A percentile compares a stretch with the other conserved stretches of the same genome.
These are phyloP conservation scores for Aurelia sp. DNA, from an alignment of 30 jellyfish, hydroid and myxozoan genomes.

Conservation along the genomic window DNA sequence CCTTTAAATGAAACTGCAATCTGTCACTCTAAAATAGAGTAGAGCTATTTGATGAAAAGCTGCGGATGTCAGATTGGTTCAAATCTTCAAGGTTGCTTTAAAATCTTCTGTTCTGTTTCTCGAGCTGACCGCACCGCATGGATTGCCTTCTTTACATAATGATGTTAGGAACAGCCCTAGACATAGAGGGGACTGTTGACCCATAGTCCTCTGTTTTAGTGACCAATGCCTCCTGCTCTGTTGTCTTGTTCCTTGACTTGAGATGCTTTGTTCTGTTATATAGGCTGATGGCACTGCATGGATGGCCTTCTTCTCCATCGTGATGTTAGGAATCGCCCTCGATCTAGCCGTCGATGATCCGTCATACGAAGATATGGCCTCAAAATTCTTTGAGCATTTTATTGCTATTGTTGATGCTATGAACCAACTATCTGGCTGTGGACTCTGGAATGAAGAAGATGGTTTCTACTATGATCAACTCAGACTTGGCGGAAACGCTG, in stretches of 20 bases:
- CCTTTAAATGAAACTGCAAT: too few species aligned
- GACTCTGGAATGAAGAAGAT: slow-evolving; percentile 95
- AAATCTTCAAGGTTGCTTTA: too few species aligned
- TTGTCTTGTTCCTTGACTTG: too few species aligned
- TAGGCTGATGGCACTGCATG: slow-evolving; percentile 99
- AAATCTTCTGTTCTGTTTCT: too few species aligned
- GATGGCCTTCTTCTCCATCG: slow-evolving; percentile 90
- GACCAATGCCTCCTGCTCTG: too few species aligned
- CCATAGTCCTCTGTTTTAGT: too few species aligned
- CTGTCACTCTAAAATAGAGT: too few species aligned
- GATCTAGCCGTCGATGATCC: slow-evolving; percentile 85
- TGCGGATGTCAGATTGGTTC: too few species aligned
- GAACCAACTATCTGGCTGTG: slow-evolving; percentile 84
- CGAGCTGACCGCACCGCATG: slow-evolving; percentile 98
- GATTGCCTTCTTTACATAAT: slow-evolving; percentile 86
- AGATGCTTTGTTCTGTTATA: too few species aligned
- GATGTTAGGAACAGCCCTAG: slow-evolving; percentile 85
- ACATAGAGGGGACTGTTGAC: slow-evolving; percentile 11
- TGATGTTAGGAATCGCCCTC: slow-evolving; percentile 82
- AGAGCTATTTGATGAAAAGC: too few species aligned
- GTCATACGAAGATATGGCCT: slow-evolving; percentile 95
- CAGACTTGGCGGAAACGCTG: slow-evolving; percentile 51
- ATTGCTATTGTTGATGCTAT: slow-evolving; percentile 88
- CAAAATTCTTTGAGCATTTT: slow-evolving; percentile 94
- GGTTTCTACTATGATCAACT: slow-evolving; percentile 92